phyloP scores from a whole-genome alignment of 2,888 invertebrate genomes.

The Esperia sulphurella region DNA sequence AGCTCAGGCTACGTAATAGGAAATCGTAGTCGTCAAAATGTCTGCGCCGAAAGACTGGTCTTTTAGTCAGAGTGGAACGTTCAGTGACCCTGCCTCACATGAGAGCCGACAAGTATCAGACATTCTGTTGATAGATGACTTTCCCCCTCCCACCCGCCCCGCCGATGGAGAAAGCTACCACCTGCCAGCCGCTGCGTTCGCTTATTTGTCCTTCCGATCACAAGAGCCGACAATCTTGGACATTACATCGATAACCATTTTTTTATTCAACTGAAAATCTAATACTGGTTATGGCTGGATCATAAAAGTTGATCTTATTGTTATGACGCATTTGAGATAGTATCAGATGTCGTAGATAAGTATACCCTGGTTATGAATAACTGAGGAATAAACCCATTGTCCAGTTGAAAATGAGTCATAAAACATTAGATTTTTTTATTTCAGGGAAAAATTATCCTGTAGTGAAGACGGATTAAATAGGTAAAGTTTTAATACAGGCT shows the following conservation, averaged over 20 bases:
- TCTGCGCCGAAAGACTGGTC: slow-evolving; percentile 5
- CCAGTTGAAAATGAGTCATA: too few relatives aligned
- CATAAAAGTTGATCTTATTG: too few relatives aligned
- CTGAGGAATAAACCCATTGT: too few relatives aligned
- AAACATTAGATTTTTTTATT: too few relatives aligned
- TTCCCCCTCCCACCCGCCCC: not conserved
- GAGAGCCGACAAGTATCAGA: slow-evolving; percentile 3
- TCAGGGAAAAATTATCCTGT: too few relatives aligned
- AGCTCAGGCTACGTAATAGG: not conserved
- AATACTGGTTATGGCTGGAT: too few relatives aligned
- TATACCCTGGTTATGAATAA: too few relatives aligned
- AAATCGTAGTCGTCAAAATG: slow-evolving; percentile 1
- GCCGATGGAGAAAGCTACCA: slow-evolving; percentile 20
- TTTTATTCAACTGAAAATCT: too few relatives aligned
- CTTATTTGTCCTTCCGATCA: slow-evolving; percentile 12
- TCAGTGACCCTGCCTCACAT: slow-evolving; percentile 11
- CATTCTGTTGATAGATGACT: slow-evolving; percentile 1
- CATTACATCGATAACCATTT: not conserved
- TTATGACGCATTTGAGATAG: too few relatives aligned
- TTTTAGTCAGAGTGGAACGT: slow-evolving; percentile 8
- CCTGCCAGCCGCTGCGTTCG: slow-evolving; percentile 6
- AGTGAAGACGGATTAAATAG: too few relatives aligned
- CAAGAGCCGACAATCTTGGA: not conserved
- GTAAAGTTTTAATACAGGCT: too few relatives aligned
- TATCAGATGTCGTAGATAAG: too few relatives aligned